Conservation (phyloP, 1,140 invertebrate genomes). For the Linepithema humile region DNA sequence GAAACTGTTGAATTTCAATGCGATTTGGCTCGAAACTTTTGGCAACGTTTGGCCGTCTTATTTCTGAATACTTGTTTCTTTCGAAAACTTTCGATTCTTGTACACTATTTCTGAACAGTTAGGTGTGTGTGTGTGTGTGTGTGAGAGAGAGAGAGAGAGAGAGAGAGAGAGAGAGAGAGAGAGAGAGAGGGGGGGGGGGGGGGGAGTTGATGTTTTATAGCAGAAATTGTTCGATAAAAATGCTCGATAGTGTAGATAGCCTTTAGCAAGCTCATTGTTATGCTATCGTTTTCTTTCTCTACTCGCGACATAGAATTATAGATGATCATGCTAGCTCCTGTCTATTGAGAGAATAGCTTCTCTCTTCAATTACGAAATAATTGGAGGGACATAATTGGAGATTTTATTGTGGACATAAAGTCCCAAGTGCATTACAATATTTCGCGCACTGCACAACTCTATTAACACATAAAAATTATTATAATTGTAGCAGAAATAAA, state of each 20-base stretch:
- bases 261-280: constrained; percentile 3
- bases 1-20: background rate
- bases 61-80: background rate
- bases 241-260: background rate
- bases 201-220: constrained; percentile 36
- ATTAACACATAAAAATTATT: constrained; percentile 2
- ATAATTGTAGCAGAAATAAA: background rate
- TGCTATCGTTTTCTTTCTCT: background rate
- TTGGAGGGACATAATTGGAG: background rate
- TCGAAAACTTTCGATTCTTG: background rate
- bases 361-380: constrained; percentile 17
- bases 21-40: background rate
- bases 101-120: constrained; percentile 45
- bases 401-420: constrained; percentile 31
- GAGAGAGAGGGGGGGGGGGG: too few relatives aligned
- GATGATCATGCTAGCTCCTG: background rate
- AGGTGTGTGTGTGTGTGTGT: too few relatives aligned
- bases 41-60: background rate
- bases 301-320: background rate
- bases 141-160: too few relatives aligned
- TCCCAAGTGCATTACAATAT: background rate
- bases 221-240: constrained; percentile 52
- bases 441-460: background rate
- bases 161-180: too few relatives aligned
- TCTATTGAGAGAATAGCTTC: background rate